Percentiles rank a stretch among this genome's conserved stretches.
Evolutionary conservation across 2,797 vertebrate genomes (phyloP).

Genomic region (Oreonectes daqikongensis): DNA sequence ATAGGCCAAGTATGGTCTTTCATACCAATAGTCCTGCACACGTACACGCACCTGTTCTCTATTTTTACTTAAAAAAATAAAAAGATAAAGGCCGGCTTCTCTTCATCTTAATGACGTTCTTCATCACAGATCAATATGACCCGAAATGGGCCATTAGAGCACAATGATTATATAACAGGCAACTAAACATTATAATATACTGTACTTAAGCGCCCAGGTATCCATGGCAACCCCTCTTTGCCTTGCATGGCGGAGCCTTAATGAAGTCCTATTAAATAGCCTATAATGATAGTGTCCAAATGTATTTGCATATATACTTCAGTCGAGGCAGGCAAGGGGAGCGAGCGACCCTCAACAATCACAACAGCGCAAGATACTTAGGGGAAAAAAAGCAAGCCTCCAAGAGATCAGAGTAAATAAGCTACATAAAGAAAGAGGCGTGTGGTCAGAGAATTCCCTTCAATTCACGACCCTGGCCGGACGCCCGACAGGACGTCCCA

Average conservation of each 20-base stretch:
- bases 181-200: conserved; percentile 80
- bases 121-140: conserved; percentile 72
- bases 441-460: conserved; percentile 54
- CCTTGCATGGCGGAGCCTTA: conserved; percentile 73
- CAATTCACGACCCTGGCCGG: conserved; percentile 75
- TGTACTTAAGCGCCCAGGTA: conserved; percentile 76
- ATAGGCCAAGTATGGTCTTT: conserved; percentile 23
- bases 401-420: conserved; percentile 50
- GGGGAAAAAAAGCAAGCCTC: conserved; percentile 52
- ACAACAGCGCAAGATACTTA: conserved; percentile 54
- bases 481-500: conserved; percentile 80
- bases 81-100: conserved; percentile 9
- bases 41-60: background rate
- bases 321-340: conserved; percentile 41
- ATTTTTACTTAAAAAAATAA: conserved; percentile 13
- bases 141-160: conserved; percentile 76
- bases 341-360: conserved; percentile 53
- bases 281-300: conserved; percentile 80
- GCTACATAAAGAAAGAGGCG: conserved; percentile 35
- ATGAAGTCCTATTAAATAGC: conserved; percentile 83
- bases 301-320: conserved; percentile 79
- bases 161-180: conserved; percentile 79
- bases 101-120: conserved; percentile 53
- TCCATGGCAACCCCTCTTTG: conserved; percentile 80
- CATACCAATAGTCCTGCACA: background rate